Evolutionary conservation across 2,888 invertebrate genomes (phyloP), one percentile per base, ranked within the genome.

Genomic region (Axea sp.): DNA sequence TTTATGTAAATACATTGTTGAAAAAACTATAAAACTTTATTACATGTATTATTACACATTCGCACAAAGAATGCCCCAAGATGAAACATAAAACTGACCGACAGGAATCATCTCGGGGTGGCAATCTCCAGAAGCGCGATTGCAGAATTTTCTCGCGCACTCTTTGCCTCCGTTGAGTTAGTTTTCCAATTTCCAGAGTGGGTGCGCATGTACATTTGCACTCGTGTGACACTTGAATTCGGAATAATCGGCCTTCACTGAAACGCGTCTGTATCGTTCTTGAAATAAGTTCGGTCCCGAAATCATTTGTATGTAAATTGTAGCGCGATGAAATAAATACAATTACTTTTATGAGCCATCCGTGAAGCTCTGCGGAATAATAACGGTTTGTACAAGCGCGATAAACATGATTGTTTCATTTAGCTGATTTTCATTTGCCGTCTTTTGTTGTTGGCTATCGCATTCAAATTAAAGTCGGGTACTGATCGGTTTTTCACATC

Each of bases 251-350:
- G 45, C 14, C 67, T 57, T 22, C 55, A n/a, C 47, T 55, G 53
- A 55, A 30, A 65, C 55, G 31, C 26, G 17, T 57, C 57, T 57
- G 57, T 57, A 59, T 68, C 59, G 45, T 24, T 35, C 47, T 65
- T 14, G 51, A 26, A 26, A 28, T 49, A 51, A 41, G 8, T 41
- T 24, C 30, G 19, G 49, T 17, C 31, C 24, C 37, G 17, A 53
- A 57, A 69, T 69, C 43, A 60, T 69, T 69, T 69, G 51, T 68
- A 68, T 68, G 68, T 68, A 68, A 68, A 68, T 68, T 68, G 33
- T 41, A 49, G 33, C 26, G 28, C 49, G 51, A 68, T 68, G 51
- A 68, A 68, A 68, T n/a, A 59, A 59, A 68, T 59, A 59, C 57
- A 68, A 59, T 55, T 59, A 68, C 59, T 49, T 59, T 59, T 43